phyloP scores from a whole-genome alignment of 2,113 vertebrate species.

The Puffinus mauretanicus region DNA sequence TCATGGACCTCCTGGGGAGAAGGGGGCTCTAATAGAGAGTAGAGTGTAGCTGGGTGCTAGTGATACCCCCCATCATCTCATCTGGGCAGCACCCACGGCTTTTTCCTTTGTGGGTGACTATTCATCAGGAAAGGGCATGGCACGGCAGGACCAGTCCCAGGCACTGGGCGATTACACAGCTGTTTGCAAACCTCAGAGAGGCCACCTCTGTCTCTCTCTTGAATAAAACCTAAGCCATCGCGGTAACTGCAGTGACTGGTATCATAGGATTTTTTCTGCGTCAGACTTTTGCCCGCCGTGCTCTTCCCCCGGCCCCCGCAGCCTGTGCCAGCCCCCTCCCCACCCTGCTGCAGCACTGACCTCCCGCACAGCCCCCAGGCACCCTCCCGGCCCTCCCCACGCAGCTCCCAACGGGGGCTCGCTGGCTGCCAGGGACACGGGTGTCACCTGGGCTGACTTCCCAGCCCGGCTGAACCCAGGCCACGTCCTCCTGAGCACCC shows the following conservation, averaged over 20 bases:
- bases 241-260: background rate
- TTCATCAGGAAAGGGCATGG: background rate
- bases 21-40: background rate
- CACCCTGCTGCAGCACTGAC: background rate
- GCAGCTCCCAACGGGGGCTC: background rate
- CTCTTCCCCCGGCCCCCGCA: accelerated
- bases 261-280: accelerated
- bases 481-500: no score
- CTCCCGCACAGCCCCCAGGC: background rate
- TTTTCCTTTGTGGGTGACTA: background rate
- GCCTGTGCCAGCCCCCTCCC: background rate
- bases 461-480: background rate
- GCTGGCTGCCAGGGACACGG: background rate
- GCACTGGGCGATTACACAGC: background rate
- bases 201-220: background rate
- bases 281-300: background rate
- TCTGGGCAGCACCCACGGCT: background rate
- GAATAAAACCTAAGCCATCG: background rate
- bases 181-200: background rate
- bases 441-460: background rate
- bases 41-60: background rate
- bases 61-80: background rate
- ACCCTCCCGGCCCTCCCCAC: no score
- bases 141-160: background rate
- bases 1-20: background rate